These are phyloP conservation scores for Teleogryllus oceanicus DNA, from an alignment of 2,888 invertebrate genomes.

Conservation along the genomic window DNA sequence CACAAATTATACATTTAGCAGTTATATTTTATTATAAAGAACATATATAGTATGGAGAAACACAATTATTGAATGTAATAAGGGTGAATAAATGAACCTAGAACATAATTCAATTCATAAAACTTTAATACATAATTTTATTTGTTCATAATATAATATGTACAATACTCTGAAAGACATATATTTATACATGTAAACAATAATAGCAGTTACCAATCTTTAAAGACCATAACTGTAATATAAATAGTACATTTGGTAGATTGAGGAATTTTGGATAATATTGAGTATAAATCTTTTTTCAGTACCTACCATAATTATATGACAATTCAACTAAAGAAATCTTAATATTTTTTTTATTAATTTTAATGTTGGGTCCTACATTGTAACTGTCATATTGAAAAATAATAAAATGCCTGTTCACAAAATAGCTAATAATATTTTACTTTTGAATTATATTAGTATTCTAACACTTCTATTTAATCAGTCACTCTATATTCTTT, in stretches of 20 bases:
- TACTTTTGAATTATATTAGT: background rate
- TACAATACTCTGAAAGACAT: slow-evolving; percentile 1
- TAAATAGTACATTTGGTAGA: slow-evolving; percentile 12
- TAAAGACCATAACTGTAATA: background rate
- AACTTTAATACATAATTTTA: background rate
- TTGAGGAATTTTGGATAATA: slow-evolving; percentile 2
- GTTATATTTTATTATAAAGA: too few species aligned
- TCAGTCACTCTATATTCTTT: background rate
- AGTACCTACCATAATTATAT: background rate
- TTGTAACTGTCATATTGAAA: background rate
- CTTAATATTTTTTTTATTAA: background rate
- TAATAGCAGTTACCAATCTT: background rate
- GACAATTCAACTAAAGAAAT: background rate
- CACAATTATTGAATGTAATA: too few species aligned
- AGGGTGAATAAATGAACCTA: too few species aligned
- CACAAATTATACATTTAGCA: too few species aligned
- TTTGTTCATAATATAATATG: background rate
- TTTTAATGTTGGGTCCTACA: background rate
- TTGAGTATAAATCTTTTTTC: background rate
- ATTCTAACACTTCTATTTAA: background rate
- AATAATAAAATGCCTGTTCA: background rate
- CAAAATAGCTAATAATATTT: background rate
- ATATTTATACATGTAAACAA: slow-evolving; percentile 4
- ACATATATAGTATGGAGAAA: too few species aligned
- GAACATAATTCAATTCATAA: background rate